These are phyloP conservation scores for Acleris holmiana DNA, from an alignment of 2,888 invertebrate genomes.

Conservation along the genomic window DNA sequence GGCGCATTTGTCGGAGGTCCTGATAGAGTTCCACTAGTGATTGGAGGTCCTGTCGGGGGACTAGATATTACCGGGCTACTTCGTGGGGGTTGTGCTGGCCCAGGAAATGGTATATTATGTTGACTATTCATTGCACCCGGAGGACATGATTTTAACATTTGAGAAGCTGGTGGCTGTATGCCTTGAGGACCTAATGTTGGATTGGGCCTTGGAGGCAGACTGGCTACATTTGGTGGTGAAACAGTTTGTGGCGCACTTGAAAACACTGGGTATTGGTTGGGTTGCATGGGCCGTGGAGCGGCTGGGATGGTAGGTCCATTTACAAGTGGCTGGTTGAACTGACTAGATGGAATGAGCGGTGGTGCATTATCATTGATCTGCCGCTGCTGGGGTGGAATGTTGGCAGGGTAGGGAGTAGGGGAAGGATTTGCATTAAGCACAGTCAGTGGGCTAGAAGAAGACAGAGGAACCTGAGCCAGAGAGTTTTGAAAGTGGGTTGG, in stretches of 20 bases:
- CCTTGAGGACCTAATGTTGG: conserved; percentile 47
- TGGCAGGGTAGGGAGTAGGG: conserved; percentile 57
- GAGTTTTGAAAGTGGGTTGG: conserved; percentile 50
- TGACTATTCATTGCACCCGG: conserved; percentile 51
- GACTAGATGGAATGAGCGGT: conserved; percentile 76
- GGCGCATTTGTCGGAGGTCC: conserved; percentile 42
- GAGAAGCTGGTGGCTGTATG: conserved; percentile 38
- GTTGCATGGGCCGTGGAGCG: conserved; percentile 23
- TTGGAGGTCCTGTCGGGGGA: conserved; percentile 41
- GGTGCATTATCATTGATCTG: conserved; percentile 78
- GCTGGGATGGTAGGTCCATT: conserved; percentile 64
- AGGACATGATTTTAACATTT: conserved; percentile 49
- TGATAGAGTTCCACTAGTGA: conserved; percentile 24
- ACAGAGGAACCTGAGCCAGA: conserved; percentile 51
- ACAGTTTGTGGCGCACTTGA: conserved; percentile 41
- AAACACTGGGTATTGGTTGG: conserved; percentile 40
- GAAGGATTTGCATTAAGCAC: conserved; percentile 56
- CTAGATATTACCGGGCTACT: conserved; percentile 62
- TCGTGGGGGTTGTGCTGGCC: conserved; percentile 49
- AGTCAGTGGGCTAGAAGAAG: conserved; percentile 54
- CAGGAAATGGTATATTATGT: conserved; percentile 56
- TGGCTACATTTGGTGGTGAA: conserved; percentile 46
- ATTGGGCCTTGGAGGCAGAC: conserved; percentile 49
- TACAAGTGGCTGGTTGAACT: conserved; percentile 62
- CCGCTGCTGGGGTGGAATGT: conserved; percentile 52